A percentile compares a stretch with the other conserved stretches of the same genome.
Conservation (phyloP, 1,140 invertebrate species). For the Cataglyphis hispanica region DNA sequence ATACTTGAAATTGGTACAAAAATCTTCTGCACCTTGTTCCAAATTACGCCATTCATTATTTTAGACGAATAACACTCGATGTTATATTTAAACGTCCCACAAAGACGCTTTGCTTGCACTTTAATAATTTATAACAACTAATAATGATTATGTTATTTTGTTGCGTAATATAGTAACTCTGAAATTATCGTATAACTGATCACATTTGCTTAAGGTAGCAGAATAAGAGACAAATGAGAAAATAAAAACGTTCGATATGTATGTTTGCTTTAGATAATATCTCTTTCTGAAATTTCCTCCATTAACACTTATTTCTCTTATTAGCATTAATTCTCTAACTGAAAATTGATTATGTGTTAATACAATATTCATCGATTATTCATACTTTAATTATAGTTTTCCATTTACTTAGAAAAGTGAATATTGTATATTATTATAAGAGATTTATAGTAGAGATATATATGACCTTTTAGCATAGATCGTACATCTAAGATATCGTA, state of each 20-base stretch:
- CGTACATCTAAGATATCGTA: background rate
- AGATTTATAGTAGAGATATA: background rate
- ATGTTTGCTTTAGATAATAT: background rate
- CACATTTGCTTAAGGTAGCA: background rate
- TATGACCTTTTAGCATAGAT: background rate
- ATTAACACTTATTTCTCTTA: background rate
- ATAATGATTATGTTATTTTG: background rate
- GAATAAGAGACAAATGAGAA: conserved; percentile 15
- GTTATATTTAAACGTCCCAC: background rate
- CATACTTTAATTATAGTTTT: background rate
- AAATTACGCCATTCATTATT: conserved; percentile 64
- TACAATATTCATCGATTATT: conserved; percentile 4
- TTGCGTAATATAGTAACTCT: background rate
- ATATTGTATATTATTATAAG: background rate
- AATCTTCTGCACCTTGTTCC: conserved; percentile 47
- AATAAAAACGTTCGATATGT: conserved; percentile 1
- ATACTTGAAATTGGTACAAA: conserved; percentile 66
- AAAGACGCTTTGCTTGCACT: background rate
- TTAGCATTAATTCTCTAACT: background rate
- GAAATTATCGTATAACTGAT: conserved; percentile 8
- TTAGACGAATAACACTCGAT: background rate
- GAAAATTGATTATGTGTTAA: background rate
- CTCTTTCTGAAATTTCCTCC: background rate
- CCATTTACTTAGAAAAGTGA: background rate
- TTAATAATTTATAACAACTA: background rate